Conservation (phyloP, 2,797 vertebrate genomes). For the Cheirogaleus major region DNA sequence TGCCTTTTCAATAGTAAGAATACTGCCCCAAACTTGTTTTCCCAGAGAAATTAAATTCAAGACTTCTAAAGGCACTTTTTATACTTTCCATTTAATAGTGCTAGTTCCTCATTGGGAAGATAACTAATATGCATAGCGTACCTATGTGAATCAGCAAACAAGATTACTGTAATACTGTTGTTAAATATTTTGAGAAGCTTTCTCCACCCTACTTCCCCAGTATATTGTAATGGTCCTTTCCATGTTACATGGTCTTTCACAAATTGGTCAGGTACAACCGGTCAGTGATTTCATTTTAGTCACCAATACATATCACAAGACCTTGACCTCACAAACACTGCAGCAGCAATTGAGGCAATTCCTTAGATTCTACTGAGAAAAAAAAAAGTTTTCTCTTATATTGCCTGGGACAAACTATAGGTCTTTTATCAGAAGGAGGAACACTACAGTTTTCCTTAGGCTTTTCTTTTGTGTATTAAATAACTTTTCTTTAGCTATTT, state of each 20-base stretch:
- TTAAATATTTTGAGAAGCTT: neutral
- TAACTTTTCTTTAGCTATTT: neutral
- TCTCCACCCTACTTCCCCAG: neutral
- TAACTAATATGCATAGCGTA: neutral
- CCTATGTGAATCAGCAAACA: neutral
- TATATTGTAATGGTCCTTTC: neutral
- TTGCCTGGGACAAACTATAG: neutral
- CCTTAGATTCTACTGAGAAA: neutral
- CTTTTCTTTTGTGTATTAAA: neutral
- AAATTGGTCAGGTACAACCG: neutral
- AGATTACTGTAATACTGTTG: neutral
- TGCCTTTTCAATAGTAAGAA: neutral
- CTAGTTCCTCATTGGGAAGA: neutral
- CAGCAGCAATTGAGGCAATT: constrained; percentile 16
- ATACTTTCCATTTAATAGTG: neutral
- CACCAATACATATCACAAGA: neutral
- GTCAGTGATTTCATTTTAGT: constrained; percentile 8
- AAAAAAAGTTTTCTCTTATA: neutral
- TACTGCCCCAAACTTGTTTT: neutral
- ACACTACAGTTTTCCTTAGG: neutral
- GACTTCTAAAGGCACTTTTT: constrained; percentile 10
- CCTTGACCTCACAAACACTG: neutral
- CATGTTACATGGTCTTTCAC: constrained; percentile 1
- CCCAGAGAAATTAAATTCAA: constrained; percentile 12
- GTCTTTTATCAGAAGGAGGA: neutral